Conservation (phyloP, 23 tunicate species). For the Diplosoma virens region DNA sequence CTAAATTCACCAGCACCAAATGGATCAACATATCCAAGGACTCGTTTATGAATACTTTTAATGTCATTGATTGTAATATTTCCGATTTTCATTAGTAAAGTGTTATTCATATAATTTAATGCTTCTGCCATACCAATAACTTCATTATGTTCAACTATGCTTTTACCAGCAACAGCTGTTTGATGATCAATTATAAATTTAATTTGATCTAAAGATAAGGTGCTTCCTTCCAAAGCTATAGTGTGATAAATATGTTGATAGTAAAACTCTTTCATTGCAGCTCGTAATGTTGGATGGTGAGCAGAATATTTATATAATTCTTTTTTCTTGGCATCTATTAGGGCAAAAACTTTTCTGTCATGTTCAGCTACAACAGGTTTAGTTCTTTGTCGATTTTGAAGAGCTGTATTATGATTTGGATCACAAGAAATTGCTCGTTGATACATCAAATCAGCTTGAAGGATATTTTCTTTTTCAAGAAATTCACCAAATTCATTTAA, state of each 20-base stretch:
- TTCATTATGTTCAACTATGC: slow-evolving; percentile 88
- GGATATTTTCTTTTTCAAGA: slow-evolving; percentile 77
- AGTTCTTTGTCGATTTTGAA: slow-evolving; percentile 75
- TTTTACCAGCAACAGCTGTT: slow-evolving; percentile 65
- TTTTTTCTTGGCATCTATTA: slow-evolving; percentile 64
- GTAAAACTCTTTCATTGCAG: slow-evolving; percentile 90
- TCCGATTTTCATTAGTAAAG: slow-evolving; percentile 82
- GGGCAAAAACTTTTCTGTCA: slow-evolving; percentile 57
- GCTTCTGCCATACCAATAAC: slow-evolving; percentile 92
- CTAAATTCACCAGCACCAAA: slow-evolving; percentile 83
- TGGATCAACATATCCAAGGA: slow-evolving; percentile 85
- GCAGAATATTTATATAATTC: slow-evolving; percentile 89
- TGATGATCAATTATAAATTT: slow-evolving; percentile 54
- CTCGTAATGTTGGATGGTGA: slow-evolving; percentile 64
- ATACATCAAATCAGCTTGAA: slow-evolving; percentile 82
- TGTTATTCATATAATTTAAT: slow-evolving; percentile 75
- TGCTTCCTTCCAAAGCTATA: slow-evolving; percentile 89
- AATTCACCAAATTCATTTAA: slow-evolving; percentile 84
- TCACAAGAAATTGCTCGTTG: slow-evolving; percentile 80
- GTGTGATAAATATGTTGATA: slow-evolving; percentile 92
- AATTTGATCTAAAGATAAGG: slow-evolving; percentile 71
- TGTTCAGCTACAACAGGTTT: slow-evolving; percentile 76
- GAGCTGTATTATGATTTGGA: slow-evolving; percentile 68
- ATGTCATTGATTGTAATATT: slow-evolving; percentile 66
- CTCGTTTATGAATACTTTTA: slow-evolving; percentile 80